These are phyloP conservation scores for Drosophila maculinotata DNA, from an alignment of 2,888 invertebrate genomes.

Conservation along the genomic window DNA sequence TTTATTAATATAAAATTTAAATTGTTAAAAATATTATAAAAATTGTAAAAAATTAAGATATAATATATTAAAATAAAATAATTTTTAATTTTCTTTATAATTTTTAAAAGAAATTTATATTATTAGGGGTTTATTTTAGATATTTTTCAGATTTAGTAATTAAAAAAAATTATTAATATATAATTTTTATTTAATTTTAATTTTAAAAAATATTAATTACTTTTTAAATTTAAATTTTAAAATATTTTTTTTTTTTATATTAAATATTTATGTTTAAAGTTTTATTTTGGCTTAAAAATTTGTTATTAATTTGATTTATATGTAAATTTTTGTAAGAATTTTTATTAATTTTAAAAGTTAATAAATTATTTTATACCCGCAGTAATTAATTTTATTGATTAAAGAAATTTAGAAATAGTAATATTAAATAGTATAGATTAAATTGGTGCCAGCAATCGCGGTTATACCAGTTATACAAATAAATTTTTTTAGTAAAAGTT, in stretches of 20 bases:
- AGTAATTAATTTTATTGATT: slow-evolving; percentile 87
- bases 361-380: slow-evolving; percentile 76
- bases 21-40: neutral
- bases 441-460: slow-evolving; percentile 89
- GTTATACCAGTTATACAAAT: slow-evolving; percentile 88
- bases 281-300: slow-evolving; percentile 86
- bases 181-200: slow-evolving; percentile 16
- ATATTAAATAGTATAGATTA: slow-evolving; percentile 85
- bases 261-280: slow-evolving; percentile 81
- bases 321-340: slow-evolving; percentile 86
- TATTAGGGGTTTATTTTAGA: slow-evolving; percentile 1
- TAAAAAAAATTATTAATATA: slow-evolving; percentile 13
- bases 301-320: slow-evolving; percentile 87
- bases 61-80: slow-evolving; percentile 1
- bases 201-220: slow-evolving; percentile 12
- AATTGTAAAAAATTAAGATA: neutral
- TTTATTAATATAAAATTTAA: neutral
- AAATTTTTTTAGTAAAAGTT: slow-evolving; percentile 86
- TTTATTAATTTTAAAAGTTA: slow-evolving; percentile 85
- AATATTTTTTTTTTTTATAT: too few relatives aligned
- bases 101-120: slow-evolving; percentile 1
- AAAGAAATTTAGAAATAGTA: slow-evolving; percentile 88
- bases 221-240: slow-evolving; percentile 6
- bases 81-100: slow-evolving; percentile 1
- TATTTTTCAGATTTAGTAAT: slow-evolving; percentile 27